Percentiles rank a stretch among this genome's conserved stretches.
These are phyloP conservation scores for Muscicapa adusta DNA, from an alignment of 2,113 vertebrate genomes.

Conservation along the genomic window DNA sequence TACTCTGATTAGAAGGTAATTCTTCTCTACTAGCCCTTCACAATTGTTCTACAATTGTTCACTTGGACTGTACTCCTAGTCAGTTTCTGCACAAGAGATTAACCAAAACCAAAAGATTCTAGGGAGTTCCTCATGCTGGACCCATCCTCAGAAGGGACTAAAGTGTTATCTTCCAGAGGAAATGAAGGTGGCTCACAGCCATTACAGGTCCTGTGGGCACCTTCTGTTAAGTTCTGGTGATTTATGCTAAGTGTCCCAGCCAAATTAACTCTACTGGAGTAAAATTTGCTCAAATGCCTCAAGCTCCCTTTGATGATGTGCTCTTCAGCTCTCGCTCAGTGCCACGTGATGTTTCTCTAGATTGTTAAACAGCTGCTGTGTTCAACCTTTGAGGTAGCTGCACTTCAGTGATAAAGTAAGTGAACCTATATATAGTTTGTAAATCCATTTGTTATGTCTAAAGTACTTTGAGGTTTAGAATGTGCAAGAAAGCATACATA, in stretches of 20 bases:
- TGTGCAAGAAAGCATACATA: conserved; percentile 49
- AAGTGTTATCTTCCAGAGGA: background rate
- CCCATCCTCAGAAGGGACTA: background rate
- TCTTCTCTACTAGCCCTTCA: background rate
- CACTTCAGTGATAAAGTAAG: conserved; percentile 54
- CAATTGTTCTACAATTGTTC: background rate
- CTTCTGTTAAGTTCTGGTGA: background rate
- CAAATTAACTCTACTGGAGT: background rate
- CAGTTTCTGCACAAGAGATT: background rate
- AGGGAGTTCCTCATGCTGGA: background rate
- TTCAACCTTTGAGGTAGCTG: conserved; percentile 52
- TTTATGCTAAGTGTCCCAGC: background rate
- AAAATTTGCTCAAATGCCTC: background rate
- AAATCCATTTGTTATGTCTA: conserved; percentile 68
- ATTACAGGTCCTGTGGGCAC: background rate
- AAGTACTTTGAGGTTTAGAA: conserved; percentile 58
- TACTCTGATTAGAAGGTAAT: background rate
- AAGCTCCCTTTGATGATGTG: background rate
- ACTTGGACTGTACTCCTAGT: background rate
- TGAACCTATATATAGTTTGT: conserved; percentile 68
- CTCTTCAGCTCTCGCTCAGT: background rate
- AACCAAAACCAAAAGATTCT: background rate
- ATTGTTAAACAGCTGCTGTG: conserved; percentile 64
- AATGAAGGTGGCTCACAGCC: background rate
- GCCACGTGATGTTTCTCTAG: background rate